Evolutionary conservation across 2,888 invertebrate genomes (phyloP).

Genomic region (Thecocarcelia acutangulata): DNA sequence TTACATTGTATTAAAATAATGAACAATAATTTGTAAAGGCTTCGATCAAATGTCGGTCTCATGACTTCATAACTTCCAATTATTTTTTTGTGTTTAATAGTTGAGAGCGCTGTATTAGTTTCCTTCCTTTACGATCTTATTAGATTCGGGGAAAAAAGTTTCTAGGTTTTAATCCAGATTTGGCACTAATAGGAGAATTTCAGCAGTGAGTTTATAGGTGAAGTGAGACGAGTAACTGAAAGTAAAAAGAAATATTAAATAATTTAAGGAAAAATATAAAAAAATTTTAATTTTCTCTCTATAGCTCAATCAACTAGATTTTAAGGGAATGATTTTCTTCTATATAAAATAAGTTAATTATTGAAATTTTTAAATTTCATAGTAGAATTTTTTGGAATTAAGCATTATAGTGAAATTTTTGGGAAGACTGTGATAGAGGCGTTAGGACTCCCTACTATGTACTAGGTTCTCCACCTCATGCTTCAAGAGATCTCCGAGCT

Average conservation of each 20-base stretch:
- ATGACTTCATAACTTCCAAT: slow-evolving; percentile 81
- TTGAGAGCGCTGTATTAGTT: slow-evolving; percentile 33
- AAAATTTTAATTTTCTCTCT: too few relatives aligned
- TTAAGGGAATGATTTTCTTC: too few relatives aligned
- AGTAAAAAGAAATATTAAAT: slow-evolving; percentile 6
- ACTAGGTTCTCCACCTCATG: too few relatives aligned
- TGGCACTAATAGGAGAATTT: slow-evolving; percentile 56
- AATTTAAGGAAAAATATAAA: not conserved
- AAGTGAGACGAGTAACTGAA: slow-evolving; percentile 53
- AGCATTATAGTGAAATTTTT: too few relatives aligned
- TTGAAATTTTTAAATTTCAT: too few relatives aligned
- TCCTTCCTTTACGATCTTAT: slow-evolving; percentile 15
- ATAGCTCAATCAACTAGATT: too few relatives aligned
- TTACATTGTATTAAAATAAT: slow-evolving; percentile 81
- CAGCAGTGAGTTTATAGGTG: slow-evolving; percentile 11
- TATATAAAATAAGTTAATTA: too few relatives aligned
- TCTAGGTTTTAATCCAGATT: slow-evolving; percentile 10
- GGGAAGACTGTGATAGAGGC: too few relatives aligned
- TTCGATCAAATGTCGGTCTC: slow-evolving; percentile 82
- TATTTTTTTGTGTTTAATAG: slow-evolving; percentile 64
- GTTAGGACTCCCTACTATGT: too few relatives aligned
- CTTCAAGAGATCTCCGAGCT: too few relatives aligned
- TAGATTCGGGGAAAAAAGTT: not conserved
- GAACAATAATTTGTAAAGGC: slow-evolving; percentile 82
- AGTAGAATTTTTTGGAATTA: too few relatives aligned